Conservation (phyloP, 2,888 invertebrate genomes). For the Gisinianus flammeolus region DNA sequence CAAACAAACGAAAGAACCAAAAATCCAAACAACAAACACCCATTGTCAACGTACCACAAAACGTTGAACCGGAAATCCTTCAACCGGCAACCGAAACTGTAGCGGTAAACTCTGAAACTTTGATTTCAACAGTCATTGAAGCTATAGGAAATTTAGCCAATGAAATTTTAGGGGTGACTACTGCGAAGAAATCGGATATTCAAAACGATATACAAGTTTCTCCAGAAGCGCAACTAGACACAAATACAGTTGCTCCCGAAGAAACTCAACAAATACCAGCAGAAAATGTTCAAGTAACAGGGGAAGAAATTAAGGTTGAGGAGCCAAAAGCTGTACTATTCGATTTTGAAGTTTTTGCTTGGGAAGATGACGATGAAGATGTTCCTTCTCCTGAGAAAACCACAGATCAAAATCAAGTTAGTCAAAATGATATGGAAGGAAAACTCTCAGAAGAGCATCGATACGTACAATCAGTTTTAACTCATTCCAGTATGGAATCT, state of each 20-base stretch:
- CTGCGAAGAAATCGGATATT: no score
- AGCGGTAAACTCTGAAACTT: background rate
- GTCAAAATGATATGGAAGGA: background rate
- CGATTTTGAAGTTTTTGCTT: background rate
- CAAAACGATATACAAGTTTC: no score
- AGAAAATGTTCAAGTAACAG: background rate
- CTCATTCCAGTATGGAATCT: conserved; percentile 20
- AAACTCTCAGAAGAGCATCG: background rate
- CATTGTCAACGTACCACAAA: background rate
- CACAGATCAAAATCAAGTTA: no score
- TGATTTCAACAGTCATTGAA: background rate
- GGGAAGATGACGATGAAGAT: background rate
- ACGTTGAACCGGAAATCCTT: background rate
- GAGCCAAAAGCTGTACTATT: background rate
- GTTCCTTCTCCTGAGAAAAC: background rate
- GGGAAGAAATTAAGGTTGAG: background rate
- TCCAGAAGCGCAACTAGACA: background rate
- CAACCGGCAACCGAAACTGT: background rate
- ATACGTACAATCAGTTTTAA: conserved; percentile 28
- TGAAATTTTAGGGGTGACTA: no score
- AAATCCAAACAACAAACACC: background rate
- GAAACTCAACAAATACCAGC: no score
- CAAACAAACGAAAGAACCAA: background rate
- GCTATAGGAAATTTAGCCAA: background rate
- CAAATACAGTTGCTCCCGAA: background rate